Percentiles rank a stretch among this genome's conserved stretches.
phyloP scores from a whole-genome alignment of 2,113 vertebrate genomes.

The Syngnathus typhle region DNA sequence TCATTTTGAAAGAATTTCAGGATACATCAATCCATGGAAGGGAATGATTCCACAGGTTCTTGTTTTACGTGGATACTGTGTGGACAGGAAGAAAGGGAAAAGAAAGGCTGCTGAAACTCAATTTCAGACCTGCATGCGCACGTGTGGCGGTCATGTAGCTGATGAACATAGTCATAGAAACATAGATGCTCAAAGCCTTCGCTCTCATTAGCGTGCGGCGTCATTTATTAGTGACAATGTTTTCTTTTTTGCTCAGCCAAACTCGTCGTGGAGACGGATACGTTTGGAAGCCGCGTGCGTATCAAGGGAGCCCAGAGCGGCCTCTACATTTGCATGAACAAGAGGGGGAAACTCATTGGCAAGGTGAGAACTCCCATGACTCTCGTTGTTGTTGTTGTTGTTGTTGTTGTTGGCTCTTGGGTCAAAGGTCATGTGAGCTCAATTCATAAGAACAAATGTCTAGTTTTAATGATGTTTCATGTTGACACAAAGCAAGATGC shows the following conservation, averaged over 20 bases:
- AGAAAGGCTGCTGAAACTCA: not conserved
- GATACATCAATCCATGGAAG: slow-evolving; percentile 50
- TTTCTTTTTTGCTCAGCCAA: slow-evolving; percentile 74
- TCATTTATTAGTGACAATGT: not conserved
- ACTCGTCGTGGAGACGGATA: slow-evolving; percentile 96
- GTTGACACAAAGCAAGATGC: not conserved
- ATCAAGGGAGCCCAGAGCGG: slow-evolving; percentile 93
- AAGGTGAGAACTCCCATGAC: slow-evolving; percentile 74
- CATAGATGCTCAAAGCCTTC: too few relatives aligned
- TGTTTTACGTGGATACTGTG: slow-evolving; percentile 16
- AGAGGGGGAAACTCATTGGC: slow-evolving; percentile 92
- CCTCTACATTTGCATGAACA: slow-evolving; percentile 98
- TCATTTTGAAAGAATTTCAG: slow-evolving; percentile 60
- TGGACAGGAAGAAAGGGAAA: slow-evolving; percentile 1
- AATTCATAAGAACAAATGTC: not conserved
- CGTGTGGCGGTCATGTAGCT: not conserved
- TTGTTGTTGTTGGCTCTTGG: slow-evolving; percentile 4
- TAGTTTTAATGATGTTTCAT: not conserved
- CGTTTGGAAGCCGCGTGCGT: slow-evolving; percentile 92
- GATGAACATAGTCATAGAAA: not conserved
- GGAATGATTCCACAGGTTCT: slow-evolving; percentile 46
- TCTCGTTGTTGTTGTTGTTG: slow-evolving; percentile 1
- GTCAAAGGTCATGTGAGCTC: slow-evolving; percentile 7
- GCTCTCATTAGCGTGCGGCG: too few relatives aligned
- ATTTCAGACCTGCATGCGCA: not conserved